These are phyloP conservation scores for Quadriops clusia DNA, from an alignment of 2,888 invertebrate species.

Conservation along the genomic window DNA sequence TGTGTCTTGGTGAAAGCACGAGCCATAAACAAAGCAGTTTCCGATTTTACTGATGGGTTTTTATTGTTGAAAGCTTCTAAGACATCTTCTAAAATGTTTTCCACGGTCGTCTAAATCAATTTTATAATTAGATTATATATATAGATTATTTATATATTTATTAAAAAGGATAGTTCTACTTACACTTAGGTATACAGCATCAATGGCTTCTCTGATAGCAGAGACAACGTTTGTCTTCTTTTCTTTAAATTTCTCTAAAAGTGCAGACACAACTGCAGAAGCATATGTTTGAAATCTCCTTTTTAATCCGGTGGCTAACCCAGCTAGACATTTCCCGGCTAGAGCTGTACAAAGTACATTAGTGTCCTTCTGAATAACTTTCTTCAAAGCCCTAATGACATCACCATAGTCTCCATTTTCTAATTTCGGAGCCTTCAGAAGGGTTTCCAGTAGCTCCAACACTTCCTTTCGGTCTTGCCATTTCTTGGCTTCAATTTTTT, in stretches of 20 bases:
- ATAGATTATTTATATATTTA: no score
- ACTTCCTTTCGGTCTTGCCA: constrained; percentile 96
- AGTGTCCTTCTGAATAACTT: constrained; percentile 86
- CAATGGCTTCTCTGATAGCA: constrained; percentile 79
- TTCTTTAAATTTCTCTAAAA: constrained; percentile 95
- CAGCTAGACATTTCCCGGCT: constrained; percentile 71
- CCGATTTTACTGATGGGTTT: constrained; percentile 81
- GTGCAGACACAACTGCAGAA: constrained; percentile 56
- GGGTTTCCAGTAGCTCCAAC: constrained; percentile 66
- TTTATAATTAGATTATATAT: not conserved
- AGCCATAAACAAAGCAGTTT: constrained; percentile 73
- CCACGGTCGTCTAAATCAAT: constrained; percentile 57
- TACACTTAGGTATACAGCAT: constrained; percentile 73
- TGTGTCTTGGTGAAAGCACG: constrained; percentile 73
- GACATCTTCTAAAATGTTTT: constrained; percentile 75
- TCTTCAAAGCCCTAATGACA: constrained; percentile 74
- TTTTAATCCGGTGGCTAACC: constrained; percentile 75
- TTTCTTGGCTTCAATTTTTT: constrained; percentile 87
- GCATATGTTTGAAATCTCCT: constrained; percentile 81
- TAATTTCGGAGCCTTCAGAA: constrained; percentile 71
- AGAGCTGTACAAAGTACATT: constrained; percentile 88
- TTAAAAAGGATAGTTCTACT: constrained; percentile 30
- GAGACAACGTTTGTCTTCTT: constrained; percentile 86
- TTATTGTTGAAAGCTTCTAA: constrained; percentile 80
- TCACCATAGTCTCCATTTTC: constrained; percentile 90